phyloP scores from a whole-genome alignment of 2,888 invertebrate genomes.

The Rotaria magnacalcarata region DNA sequence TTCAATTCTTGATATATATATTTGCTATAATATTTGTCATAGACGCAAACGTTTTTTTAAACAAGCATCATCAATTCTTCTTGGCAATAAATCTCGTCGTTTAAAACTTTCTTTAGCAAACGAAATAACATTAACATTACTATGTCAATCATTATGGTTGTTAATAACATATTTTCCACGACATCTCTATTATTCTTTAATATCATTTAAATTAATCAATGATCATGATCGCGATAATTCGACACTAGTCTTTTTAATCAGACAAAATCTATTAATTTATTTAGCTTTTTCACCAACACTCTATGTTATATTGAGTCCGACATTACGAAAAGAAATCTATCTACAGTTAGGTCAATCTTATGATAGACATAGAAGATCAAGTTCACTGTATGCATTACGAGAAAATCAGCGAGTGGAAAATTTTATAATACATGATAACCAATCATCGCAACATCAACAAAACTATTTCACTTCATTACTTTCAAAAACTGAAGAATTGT shows the following conservation, averaged over 20 bases:
- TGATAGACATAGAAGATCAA: not conserved
- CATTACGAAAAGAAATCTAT: not conserved
- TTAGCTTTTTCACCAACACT: not conserved
- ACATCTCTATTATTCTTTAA: not conserved
- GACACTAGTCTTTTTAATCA: not conserved
- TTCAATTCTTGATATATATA: conserved; percentile 32
- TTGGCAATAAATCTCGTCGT: too few relatives aligned
- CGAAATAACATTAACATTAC: conserved; percentile 16
- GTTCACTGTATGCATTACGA: not conserved
- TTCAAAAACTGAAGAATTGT: too few relatives aligned
- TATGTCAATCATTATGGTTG: conserved; percentile 19
- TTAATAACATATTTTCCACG: conserved; percentile 7
- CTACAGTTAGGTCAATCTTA: not conserved
- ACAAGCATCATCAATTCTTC: not conserved
- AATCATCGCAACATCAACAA: too few relatives aligned
- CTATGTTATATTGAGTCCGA: conserved; percentile 31
- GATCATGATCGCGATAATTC: conserved; percentile 27
- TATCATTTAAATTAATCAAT: conserved; percentile 7
- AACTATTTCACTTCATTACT: too few relatives aligned
- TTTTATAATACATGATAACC: too few relatives aligned
- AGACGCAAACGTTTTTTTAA: not conserved
- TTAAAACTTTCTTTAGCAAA: not conserved
- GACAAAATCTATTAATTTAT: conserved; percentile 9
- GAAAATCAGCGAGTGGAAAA: too few relatives aligned
- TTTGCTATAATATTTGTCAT: not conserved